Evolutionary conservation across 1,140 invertebrate genomes (phyloP).

Genomic region (Piezodorus guildinii): DNA sequence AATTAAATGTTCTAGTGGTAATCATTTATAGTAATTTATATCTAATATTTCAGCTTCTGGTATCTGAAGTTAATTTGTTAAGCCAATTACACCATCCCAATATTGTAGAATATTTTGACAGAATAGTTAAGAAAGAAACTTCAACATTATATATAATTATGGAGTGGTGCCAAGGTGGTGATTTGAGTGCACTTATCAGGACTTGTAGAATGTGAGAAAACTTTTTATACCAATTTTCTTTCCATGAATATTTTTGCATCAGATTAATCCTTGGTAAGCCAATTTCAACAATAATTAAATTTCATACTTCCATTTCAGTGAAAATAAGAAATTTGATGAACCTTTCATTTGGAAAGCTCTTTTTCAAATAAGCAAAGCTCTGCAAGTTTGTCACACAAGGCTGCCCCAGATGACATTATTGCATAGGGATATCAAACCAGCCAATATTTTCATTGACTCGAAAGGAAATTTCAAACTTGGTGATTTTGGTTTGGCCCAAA

Average conservation of each 20-base stretch:
- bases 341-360: slow-evolving; percentile 70
- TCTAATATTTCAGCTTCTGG: slow-evolving; percentile 27
- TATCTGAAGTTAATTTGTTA: slow-evolving; percentile 33
- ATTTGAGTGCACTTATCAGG: slow-evolving; percentile 38
- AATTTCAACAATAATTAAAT: too few species aligned
- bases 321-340: slow-evolving; percentile 44
- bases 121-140: slow-evolving; percentile 50
- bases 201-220: too few species aligned
- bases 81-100: slow-evolving; percentile 66
- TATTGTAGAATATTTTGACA: slow-evolving; percentile 61
- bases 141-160: slow-evolving; percentile 66
- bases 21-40: too few species aligned
- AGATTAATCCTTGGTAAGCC: too few species aligned
- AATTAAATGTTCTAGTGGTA: too few species aligned
- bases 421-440: slow-evolving; percentile 57
- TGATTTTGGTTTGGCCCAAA: slow-evolving; percentile 58
- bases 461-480: slow-evolving; percentile 62
- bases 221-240: too few species aligned
- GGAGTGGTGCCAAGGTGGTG: slow-evolving; percentile 65
- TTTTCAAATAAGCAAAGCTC: slow-evolving; percentile 56
- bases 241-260: too few species aligned
- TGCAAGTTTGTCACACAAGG: slow-evolving; percentile 40
- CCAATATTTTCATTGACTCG: slow-evolving; percentile 66
- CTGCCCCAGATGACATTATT: slow-evolving; percentile 27
- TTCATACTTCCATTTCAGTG: slow-evolving; percentile 18